phyloP scores from a whole-genome alignment of 2,797 vertebrate species.

The Peromyscus nudipes region DNA sequence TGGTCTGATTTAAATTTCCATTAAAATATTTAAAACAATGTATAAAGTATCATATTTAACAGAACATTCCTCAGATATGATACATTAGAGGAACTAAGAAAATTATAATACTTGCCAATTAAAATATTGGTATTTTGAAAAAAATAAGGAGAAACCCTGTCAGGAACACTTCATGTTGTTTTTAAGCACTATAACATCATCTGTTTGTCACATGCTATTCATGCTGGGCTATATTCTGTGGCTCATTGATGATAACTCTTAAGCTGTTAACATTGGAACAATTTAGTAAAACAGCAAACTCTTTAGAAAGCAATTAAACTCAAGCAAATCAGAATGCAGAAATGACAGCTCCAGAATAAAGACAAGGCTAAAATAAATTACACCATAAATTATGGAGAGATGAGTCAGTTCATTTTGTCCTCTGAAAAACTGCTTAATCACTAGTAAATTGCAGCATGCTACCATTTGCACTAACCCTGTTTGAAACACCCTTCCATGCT shows the following conservation, averaged over 20 bases:
- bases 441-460: background rate
- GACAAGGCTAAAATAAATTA: conserved; percentile 1
- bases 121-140: background rate
- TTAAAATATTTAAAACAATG: background rate
- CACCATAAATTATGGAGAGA: conserved; percentile 28
- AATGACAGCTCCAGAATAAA: conserved; percentile 52
- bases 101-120: background rate
- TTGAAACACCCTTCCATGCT: background rate
- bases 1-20: background rate
- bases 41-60: background rate
- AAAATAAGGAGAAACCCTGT: background rate
- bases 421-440: background rate
- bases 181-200: background rate
- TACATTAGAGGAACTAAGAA: conserved; percentile 13
- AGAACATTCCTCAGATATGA: background rate
- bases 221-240: background rate
- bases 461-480: background rate
- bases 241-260: background rate
- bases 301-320: conserved; percentile 69
- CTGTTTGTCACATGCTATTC: background rate
- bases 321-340: conserved; percentile 57
- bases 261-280: conserved; percentile 25
- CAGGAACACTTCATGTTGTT: conserved; percentile 1
- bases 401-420: background rate
- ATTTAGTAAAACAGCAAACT: conserved; percentile 29